A percentile compares a stretch with the other conserved stretches of the same genome.
These are phyloP conservation scores for Chrysina gloriosa DNA, from an alignment of 2,888 invertebrate species.

Conservation along the genomic window DNA sequence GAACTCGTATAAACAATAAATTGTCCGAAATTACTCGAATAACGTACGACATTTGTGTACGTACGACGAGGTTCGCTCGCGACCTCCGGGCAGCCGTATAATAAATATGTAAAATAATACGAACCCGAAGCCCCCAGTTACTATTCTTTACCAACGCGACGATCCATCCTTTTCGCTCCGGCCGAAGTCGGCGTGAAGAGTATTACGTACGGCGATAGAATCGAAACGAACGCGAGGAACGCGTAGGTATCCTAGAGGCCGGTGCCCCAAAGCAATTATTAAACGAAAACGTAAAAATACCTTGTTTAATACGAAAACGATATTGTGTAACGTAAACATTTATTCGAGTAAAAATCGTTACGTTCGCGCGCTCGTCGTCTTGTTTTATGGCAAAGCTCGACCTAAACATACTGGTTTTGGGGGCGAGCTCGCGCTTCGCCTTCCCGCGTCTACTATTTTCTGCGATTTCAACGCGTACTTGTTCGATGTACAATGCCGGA, in stretches of 20 bases:
- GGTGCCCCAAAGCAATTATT: slow-evolving; percentile 24
- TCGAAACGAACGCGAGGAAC: slow-evolving; percentile 21
- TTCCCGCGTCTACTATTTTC: neutral
- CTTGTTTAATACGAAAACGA: slow-evolving; percentile 31
- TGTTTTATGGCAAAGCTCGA: neutral
- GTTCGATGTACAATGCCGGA: slow-evolving; percentile 6
- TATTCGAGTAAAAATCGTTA: slow-evolving; percentile 30
- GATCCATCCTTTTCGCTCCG: slow-evolving; percentile 10
- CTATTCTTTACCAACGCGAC: slow-evolving; percentile 15
- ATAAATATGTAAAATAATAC: slow-evolving; percentile 60
- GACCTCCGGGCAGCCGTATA: slow-evolving; percentile 50
- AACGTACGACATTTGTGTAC: slow-evolving; percentile 52
- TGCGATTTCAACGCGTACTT: neutral
- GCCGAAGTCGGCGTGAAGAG: too few species aligned
- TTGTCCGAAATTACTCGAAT: slow-evolving; percentile 55
- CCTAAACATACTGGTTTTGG: neutral
- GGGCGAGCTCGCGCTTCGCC: neutral
- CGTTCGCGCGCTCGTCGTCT: neutral
- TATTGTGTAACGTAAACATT: slow-evolving; percentile 34
- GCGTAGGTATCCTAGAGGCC: slow-evolving; percentile 18
- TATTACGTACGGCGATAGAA: slow-evolving; percentile 21
- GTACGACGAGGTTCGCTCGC: neutral
- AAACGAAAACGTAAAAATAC: slow-evolving; percentile 22
- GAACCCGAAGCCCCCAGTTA: slow-evolving; percentile 38
- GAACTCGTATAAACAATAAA: slow-evolving; percentile 54